Evolutionary conservation across 2,888 invertebrate species (phyloP).

Genomic region (Anagyrus pseudococci): DNA sequence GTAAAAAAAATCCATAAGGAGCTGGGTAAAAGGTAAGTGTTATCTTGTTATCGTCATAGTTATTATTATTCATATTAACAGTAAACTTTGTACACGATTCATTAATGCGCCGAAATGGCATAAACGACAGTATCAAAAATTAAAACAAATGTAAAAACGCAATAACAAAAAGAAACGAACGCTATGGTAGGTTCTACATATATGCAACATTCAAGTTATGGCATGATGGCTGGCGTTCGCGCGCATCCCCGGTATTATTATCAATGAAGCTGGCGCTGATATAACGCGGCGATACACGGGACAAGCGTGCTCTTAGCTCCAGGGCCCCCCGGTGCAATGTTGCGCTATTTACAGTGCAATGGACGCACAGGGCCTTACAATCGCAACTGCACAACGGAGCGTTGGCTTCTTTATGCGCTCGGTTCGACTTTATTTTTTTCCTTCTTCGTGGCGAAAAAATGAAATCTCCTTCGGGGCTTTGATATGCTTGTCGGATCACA

Average conservation of each 20-base stretch:
- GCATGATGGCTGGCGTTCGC: constrained; percentile 34
- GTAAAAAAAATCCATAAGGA: no score
- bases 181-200: constrained; percentile 32
- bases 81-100: constrained; percentile 39
- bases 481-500: constrained; percentile 33
- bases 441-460: constrained; percentile 11
- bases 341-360: no score
- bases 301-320: no score
- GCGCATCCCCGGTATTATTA: no score
- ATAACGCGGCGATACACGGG: no score
- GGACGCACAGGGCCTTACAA: not conserved
- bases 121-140: constrained; percentile 41
- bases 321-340: no score
- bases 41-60: constrained; percentile 29
- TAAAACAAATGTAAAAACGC: constrained; percentile 53
- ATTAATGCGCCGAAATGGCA: constrained; percentile 30
- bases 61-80: constrained; percentile 40
- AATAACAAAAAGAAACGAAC: constrained; percentile 45
- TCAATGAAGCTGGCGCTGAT: no score
- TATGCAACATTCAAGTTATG: constrained; percentile 37
- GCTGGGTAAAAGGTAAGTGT: not conserved
- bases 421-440: constrained; percentile 5
- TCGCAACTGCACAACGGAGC: not conserved
- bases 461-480: constrained; percentile 3
- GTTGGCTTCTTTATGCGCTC: no score